Evolutionary conservation across 2,888 invertebrate genomes (phyloP).

Genomic region (Lagria hirta): DNA sequence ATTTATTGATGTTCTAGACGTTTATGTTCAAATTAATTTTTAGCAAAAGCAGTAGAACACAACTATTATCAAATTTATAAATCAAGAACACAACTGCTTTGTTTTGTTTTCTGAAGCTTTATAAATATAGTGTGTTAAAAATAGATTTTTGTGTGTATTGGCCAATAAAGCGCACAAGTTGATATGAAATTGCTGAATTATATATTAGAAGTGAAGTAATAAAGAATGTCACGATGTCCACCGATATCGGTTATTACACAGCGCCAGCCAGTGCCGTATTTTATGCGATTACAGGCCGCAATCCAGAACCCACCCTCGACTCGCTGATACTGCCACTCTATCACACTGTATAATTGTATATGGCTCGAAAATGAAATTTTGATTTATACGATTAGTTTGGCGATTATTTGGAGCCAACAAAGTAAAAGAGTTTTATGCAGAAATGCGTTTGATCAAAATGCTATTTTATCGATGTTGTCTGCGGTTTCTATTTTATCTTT

Average conservation of each 20-base stretch:
- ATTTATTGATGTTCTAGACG: too few relatives aligned
- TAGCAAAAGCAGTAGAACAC: too few relatives aligned
- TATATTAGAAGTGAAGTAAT: conserved; percentile 26
- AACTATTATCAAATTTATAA: too few relatives aligned
- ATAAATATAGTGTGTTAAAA: too few relatives aligned
- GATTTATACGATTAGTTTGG: conserved; percentile 35
- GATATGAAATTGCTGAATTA: conserved; percentile 29
- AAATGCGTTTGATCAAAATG: too few relatives aligned
- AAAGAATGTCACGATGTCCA: conserved; percentile 26
- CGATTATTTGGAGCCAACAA: conserved; percentile 29
- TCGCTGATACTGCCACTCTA: conserved; percentile 26
- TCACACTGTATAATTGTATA: conserved; percentile 38
- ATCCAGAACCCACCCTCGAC: conserved; percentile 11
- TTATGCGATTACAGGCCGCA: conserved; percentile 27
- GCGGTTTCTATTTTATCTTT: too few relatives aligned
- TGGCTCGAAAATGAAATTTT: conserved; percentile 38
- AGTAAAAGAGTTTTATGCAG: too few relatives aligned
- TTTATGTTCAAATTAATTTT: too few relatives aligned
- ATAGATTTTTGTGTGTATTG: too few relatives aligned
- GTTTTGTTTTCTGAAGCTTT: too few relatives aligned
- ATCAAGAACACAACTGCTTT: too few relatives aligned
- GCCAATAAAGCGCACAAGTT: conserved; percentile 28
- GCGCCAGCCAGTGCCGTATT: conserved; percentile 22
- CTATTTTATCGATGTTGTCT: too few relatives aligned
- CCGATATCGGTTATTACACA: conserved; percentile 28